Base-by-base conservation (phyloP, 2,113 vertebrate species). In the Tapirus terrestris region DNA sequence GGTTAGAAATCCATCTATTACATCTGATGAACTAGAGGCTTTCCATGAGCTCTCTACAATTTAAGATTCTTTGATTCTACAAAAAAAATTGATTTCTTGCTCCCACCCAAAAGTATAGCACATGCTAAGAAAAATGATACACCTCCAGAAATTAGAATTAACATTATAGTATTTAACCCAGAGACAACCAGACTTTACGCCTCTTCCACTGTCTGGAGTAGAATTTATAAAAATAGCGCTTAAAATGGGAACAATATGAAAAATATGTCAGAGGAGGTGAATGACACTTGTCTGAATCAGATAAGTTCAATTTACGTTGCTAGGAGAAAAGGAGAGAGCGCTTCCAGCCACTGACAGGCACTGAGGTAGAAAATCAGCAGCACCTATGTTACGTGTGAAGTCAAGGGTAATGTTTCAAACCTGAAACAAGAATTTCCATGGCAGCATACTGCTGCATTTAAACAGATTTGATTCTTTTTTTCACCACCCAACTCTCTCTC, bases 351-450 rank as follows among this genome's bases (percentile, higher is more conserved):
- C 95, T 96, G 18, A 97, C 70, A 82, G 95, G 96, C 94, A 96
- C 53, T n/a, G 67, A 97, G 94, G 91, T 91, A 97, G 97, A 98
- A 98, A 98, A 98, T 79, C 13, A 97, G 72, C 87, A 98, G 76
- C 89, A 95, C 89, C 88, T 39, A 25, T n/a, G 86, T 58, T 72
- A 11, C 11, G 9, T 36, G 29, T 5, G 63, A 58, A 85, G 51
- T n/a, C 65, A 90, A 72, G 23, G 91, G 60, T 39, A 61, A 58
- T 17, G 33, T 85, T 51, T 73, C 67, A 92, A 72, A 77, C 33
- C 65, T 70, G 51, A 8, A n/a, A 53, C 53, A 72, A 67, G n/a
- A 82, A 43, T 81, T 82, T 51, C 16, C 18, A 3, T 2, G 7
- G 61, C 14, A 68, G n/a, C 29, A 31, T 0, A 75, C 1, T 25